A percentile compares a stretch with the other conserved stretches of the same genome.
Evolutionary conservation across 2,888 invertebrate genomes (phyloP).

Genomic region (Lepas anatifera): DNA sequence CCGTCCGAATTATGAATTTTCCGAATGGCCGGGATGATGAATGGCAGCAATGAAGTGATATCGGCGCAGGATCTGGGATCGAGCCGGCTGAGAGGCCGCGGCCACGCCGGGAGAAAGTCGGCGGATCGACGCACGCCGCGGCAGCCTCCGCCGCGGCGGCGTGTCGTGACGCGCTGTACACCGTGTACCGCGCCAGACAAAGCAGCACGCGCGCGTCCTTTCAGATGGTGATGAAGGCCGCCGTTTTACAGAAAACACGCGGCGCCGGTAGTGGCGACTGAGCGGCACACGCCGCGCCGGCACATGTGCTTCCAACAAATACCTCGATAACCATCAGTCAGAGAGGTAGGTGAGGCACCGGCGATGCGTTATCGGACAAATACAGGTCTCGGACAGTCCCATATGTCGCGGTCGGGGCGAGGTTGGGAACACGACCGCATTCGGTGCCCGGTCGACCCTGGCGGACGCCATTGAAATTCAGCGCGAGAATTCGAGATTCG

Average conservation of each 20-base stretch:
- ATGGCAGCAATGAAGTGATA: constrained; percentile 33
- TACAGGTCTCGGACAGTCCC: no score
- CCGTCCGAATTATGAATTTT: not conserved
- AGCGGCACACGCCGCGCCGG: no score
- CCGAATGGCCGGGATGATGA: constrained; percentile 24
- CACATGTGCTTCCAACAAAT: no score
- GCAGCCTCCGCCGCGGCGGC: not conserved
- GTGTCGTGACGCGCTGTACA: not conserved
- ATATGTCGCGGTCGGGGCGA: no score
- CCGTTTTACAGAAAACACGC: no score
- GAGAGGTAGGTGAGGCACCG: no score
- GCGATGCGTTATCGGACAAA: no score
- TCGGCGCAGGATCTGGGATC: constrained; percentile 37
- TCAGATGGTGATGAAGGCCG: constrained; percentile 3
- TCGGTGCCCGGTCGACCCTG: not conserved
- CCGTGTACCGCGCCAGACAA: not conserved
- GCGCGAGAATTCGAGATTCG: constrained; percentile 25
- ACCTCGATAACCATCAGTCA: no score
- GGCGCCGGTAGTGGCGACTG: no score
- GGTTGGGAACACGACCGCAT: not conserved
- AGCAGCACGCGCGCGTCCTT: not conserved
- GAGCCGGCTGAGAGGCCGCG: constrained; percentile 32
- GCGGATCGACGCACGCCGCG: not conserved
- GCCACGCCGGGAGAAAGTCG: not conserved
- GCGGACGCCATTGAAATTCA: not conserved